Evolutionary conservation across 1,140 invertebrate genomes (phyloP).

Genomic region (Asobara japonica): DNA sequence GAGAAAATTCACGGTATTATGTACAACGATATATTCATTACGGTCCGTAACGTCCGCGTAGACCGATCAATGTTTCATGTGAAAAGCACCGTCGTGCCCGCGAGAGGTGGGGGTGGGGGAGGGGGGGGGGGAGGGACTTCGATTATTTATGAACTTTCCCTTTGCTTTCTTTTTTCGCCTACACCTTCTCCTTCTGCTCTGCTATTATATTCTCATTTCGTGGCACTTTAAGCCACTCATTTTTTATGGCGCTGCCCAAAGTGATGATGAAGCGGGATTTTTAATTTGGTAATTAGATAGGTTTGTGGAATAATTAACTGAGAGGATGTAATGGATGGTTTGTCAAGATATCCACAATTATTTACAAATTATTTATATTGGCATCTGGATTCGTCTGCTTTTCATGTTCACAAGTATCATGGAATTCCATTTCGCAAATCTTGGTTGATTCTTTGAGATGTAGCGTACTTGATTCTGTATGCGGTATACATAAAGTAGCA

Average conservation of each 20-base stretch:
- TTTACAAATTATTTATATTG: no score
- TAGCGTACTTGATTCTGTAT: no score
- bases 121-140: constrained; percentile 44
- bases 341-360: no score
- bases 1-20: background rate
- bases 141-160: constrained; percentile 66
- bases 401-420: no score
- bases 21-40: constrained; percentile 54
- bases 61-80: constrained; percentile 65
- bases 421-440: no score
- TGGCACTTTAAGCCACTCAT: background rate
- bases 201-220: background rate
- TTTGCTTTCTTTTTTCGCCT: constrained; percentile 51
- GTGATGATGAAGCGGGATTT: background rate
- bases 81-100: constrained; percentile 61
- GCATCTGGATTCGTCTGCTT: no score
- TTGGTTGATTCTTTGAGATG: no score
- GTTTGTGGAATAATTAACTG: no score
- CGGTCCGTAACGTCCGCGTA: constrained; percentile 52
- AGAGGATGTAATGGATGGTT: no score
- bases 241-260: background rate
- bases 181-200: constrained; percentile 8
- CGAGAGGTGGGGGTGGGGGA: constrained; percentile 25
- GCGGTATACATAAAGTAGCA: no score
- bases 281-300: background rate